Evolutionary conservation across 1,140 invertebrate species (phyloP).

Genomic region (Neuroterus valhalla): DNA sequence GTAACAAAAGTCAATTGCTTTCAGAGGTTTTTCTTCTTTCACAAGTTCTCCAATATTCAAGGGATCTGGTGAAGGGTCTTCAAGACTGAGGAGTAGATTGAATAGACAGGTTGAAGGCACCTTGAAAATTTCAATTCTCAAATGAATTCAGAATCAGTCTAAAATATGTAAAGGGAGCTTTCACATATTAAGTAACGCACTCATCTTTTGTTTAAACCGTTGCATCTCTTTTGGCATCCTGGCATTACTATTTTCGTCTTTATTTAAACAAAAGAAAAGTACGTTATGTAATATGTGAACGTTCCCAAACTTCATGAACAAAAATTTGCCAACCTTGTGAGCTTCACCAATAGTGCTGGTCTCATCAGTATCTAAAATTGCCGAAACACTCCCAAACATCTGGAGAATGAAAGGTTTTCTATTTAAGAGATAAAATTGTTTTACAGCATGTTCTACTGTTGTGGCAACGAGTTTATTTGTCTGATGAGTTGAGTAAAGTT

Average conservation of each 20-base stretch:
- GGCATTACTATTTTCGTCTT: too few species aligned
- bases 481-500: constrained; percentile 98
- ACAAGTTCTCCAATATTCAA: constrained; percentile 96
- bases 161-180: too few species aligned
- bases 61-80: constrained; percentile 94
- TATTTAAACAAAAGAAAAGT: too few species aligned
- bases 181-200: too few species aligned
- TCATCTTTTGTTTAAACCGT: too few species aligned
- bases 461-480: constrained; percentile 96
- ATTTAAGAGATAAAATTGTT: constrained; percentile 99
- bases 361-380: constrained; percentile 95
- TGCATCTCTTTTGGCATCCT: too few species aligned
- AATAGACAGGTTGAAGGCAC: constrained; percentile 94
- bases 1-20: constrained; percentile 98
- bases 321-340: constrained; percentile 81
- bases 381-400: constrained; percentile 98
- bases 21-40: constrained; percentile 95
- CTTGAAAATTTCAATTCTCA: constrained; percentile 71
- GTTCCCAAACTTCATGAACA: neutral
- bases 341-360: constrained; percentile 90
- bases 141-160: constrained; percentile 32
- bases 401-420: constrained; percentile 98
- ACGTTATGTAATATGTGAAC: too few species aligned
- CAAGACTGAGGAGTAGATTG: constrained; percentile 92
- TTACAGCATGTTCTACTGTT: constrained; percentile 97